Conservation (phyloP, 2,888 invertebrate genomes). For the Lycocerus yunnanus region DNA sequence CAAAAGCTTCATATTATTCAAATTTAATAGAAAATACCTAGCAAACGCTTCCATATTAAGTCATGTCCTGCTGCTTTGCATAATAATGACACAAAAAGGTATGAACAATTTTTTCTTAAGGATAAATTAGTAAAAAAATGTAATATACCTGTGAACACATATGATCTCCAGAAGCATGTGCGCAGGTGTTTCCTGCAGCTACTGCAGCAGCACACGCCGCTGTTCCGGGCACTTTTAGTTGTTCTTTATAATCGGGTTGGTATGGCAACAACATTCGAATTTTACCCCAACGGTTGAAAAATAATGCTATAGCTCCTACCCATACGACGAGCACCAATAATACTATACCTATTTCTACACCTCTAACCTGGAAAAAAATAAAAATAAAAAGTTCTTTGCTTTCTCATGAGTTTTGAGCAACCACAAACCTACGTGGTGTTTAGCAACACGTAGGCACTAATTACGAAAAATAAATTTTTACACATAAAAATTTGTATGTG, state of each 20-base stretch:
- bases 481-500: too few species aligned
- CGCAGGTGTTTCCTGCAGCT: constrained; percentile 59
- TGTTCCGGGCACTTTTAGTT: constrained; percentile 78
- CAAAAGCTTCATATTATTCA: constrained; percentile 17
- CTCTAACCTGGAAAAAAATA: constrained; percentile 69
- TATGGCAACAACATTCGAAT: constrained; percentile 90
- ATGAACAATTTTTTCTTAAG: neutral
- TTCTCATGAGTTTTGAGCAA: too few species aligned
- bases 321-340: constrained; percentile 80
- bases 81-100: neutral
- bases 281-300: constrained; percentile 89
- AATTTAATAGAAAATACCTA: constrained; percentile 16
- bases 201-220: constrained; percentile 67
- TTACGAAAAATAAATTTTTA: too few species aligned
- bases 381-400: too few species aligned
- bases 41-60: constrained; percentile 11
- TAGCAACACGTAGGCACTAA: too few species aligned
- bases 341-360: constrained; percentile 89
- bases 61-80: constrained; percentile 20
- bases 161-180: constrained; percentile 62
- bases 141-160: constrained; percentile 64
- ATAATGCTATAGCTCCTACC: constrained; percentile 84
- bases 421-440: too few species aligned
- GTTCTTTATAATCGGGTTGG: constrained; percentile 90
- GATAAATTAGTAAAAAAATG: neutral